Evolutionary conservation across 1,140 invertebrate species (phyloP), one percentile per base, ranked within the genome.

Genomic region (Nephotettix cincticeps): DNA sequence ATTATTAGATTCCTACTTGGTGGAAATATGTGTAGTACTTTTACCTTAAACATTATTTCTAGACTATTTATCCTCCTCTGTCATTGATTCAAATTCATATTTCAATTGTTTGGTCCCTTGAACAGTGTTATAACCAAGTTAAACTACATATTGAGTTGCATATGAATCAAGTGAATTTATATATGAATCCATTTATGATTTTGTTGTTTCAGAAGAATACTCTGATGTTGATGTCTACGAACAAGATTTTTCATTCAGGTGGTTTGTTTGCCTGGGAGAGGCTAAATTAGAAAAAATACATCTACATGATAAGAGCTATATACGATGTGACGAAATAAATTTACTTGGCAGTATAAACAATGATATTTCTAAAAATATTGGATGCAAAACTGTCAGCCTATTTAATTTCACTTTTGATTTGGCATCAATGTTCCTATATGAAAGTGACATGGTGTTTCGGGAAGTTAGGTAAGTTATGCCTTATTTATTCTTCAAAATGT

Each of bases 211-310:
- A 36, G 32, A 36, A 6, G 32, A 36, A 36, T 6, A 14, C 14
- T 14, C 32, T 36, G 32, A n/a, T 14, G 14, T 14, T 36, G 47
- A 43, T 43, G 47, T 23, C 3, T 51, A 19, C 19, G 47, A 23
- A 51, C 17, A 23, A 51, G 21, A 3, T 23, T 19, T 14, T 27
- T 61, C 56, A 21, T n/a, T 6, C 9, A 25, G 56, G 11, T 61
- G 56, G 56, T 61, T 61, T 61, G 13, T 28, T 11, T 61, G 56
- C n/a, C 21, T 61, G 6, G 56, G 56, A 27, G 56, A 61, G 21
- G 25, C 56, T 6, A 61, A 61, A 61, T 28, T 61, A n/a, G 56
- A 29, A 61, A 61, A 61, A 23, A 2, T 61, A 2, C 13, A 27
- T 27, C 25, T 61, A 11, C 14, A 25, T 27, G 14, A 25, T 9